Base-by-base conservation (phyloP, 2,797 vertebrate genomes). In the Sarcophilus harrisii region DNA sequence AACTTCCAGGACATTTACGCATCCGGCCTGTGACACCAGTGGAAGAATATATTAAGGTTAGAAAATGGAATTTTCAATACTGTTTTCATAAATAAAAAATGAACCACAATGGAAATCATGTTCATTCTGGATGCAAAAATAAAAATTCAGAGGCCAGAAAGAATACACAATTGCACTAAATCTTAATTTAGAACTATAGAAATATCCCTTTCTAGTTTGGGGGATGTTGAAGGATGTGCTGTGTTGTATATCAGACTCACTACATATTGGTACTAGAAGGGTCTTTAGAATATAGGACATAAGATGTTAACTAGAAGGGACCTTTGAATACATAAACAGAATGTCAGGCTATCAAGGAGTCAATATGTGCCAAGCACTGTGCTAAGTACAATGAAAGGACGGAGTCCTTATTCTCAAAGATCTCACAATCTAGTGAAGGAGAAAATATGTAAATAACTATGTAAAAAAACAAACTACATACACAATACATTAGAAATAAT, bases 21-120 rank as follows among this genome's bases (percentile, higher is more conserved):
- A 58, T 98, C 97, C 98, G 55, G 96, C 98, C 99, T 0, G 98
- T 98, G 93, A 99, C 98, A 92, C 98, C 99, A 0, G 60, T 99
- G 96, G 99, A 99, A 92, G 98, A 98, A 97, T 96, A 98, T 89
- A 98, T 99, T 93, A 98, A 99, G 96, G 99, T 99, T 94, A 52
- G 98, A 92, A 93, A 97, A 93, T 62, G n/a, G 89, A 2, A 54
- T 94, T 97, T 97, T 57, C 49, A 95, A 96, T 81, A 38, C 10
- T 49, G 10, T 5, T 81, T 92, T 58, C 92, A 90, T 91, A 58
- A 95, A 57, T 62, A 29, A 94, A 73, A 94, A 60, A 32, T 13
- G 10, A 8, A 38, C 45, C 94, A 62, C 29, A 0, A 0, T 4
- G 1, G 29, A 49, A 13, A 81, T 0, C 0, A 12, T 18, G 32